Conservation (phyloP, 2,113 vertebrate species). For the Macquaria ambigua region DNA sequence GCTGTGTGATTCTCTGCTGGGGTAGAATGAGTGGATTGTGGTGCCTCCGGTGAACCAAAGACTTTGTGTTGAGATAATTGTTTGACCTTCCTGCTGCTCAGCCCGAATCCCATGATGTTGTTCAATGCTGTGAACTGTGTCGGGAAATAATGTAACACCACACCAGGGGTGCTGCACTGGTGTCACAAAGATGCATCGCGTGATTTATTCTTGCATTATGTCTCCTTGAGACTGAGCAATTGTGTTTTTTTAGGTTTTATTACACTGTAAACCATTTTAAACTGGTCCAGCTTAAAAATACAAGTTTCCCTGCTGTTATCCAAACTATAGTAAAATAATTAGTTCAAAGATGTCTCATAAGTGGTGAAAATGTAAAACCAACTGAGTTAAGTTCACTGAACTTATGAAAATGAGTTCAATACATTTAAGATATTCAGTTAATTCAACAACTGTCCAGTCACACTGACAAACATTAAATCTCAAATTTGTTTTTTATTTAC, state of each 20-base stretch:
- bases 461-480: no score
- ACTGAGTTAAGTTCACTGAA: no score
- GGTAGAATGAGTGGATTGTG: background rate
- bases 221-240: background rate
- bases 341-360: background rate
- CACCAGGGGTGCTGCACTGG: constrained; percentile 8
- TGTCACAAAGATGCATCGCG: constrained; percentile 2
- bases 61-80: constrained; percentile 45
- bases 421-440: no score
- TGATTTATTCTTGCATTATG: constrained; percentile 10
- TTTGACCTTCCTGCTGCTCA: constrained; percentile 12
- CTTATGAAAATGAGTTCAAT: no score
- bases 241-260: constrained; percentile 9
- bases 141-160: constrained; percentile 24
- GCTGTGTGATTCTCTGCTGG: constrained; percentile 36
- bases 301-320: no score
- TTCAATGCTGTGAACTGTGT: constrained; percentile 48
- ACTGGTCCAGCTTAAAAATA: background rate
- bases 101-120: constrained; percentile 29
- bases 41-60: background rate
- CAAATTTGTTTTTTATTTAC: background rate
- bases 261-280: background rate
- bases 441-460: no score
- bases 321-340: background rate
- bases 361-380: no score